These are phyloP conservation scores for Nomia melanderi DNA, from an alignment of 1,140 invertebrate genomes.

Conservation along the genomic window DNA sequence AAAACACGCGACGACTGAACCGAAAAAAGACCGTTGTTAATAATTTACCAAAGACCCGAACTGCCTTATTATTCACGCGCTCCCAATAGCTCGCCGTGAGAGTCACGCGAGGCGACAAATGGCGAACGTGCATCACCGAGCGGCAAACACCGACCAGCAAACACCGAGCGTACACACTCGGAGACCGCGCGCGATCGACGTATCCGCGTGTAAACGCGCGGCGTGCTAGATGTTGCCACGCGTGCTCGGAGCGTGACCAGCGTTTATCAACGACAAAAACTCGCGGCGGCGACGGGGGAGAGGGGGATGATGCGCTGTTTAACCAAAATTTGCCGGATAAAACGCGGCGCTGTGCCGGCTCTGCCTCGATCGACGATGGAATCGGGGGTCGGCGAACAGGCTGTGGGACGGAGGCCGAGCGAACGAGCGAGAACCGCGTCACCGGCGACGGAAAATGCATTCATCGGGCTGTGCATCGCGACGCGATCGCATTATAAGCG, in stretches of 20 bases:
- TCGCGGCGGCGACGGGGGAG: background rate
- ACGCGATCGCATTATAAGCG: constrained; percentile 79
- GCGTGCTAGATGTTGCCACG: background rate
- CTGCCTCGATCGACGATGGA: background rate
- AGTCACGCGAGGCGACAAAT: constrained; percentile 5
- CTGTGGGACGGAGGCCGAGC: background rate
- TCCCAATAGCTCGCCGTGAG: background rate
- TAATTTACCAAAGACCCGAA: background rate
- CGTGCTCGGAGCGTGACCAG: background rate
- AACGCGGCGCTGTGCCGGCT: constrained; percentile 63
- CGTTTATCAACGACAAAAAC: background rate
- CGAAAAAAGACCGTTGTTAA: too few relatives aligned
- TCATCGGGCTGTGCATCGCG: constrained; percentile 73
- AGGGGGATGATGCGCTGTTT: constrained; percentile 40
- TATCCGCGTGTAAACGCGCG: constrained; percentile 1
- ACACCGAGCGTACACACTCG: constrained; percentile 2
- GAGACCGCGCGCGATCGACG: background rate
- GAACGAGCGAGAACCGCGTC: constrained; percentile 10
- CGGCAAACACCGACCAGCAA: background rate
- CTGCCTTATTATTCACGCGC: background rate
- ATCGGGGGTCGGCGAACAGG: background rate
- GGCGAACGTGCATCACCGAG: background rate
- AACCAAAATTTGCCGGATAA: constrained; percentile 73
- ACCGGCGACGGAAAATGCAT: constrained; percentile 69
- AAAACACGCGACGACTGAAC: too few relatives aligned